A percentile compares a stretch with the other conserved stretches of the same genome.
These are phyloP conservation scores for Poecilia latipinna DNA, from an alignment of 2,113 vertebrate species.

Conservation along the genomic window DNA sequence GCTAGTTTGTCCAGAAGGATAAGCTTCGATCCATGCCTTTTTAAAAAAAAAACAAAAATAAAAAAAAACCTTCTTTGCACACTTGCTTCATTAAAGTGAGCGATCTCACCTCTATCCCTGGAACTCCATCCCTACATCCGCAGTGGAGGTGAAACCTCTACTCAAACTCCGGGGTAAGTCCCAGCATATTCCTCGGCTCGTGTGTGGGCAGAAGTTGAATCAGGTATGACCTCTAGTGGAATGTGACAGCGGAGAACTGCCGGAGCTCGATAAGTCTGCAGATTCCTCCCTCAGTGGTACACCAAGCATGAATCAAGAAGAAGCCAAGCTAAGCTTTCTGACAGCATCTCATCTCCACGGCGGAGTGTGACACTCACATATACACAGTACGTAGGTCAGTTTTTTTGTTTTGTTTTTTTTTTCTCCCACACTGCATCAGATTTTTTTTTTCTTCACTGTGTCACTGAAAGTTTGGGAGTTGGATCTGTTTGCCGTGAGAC, in stretches of 20 bases:
- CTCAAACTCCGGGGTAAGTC: conserved; percentile 17
- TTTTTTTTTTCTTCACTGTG: not conserved
- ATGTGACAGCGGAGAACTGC: conserved; percentile 43
- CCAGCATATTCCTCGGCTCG: not conserved
- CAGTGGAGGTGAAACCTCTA: not conserved
- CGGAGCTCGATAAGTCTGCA: conserved; percentile 38
- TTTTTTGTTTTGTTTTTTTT: not conserved
- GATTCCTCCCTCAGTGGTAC: conserved; percentile 14
- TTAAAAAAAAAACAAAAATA: not conserved
- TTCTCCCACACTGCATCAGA: not conserved
- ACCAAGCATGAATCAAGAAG: conserved; percentile 16
- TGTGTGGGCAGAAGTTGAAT: conserved; percentile 33
- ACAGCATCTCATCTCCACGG: conserved; percentile 21
- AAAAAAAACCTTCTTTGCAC: not conserved
- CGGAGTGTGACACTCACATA: conserved; percentile 3
- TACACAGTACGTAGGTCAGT: conserved; percentile 12
- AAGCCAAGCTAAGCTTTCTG: not conserved
- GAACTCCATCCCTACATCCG: conserved; percentile 19
- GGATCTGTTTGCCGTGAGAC: not conserved
- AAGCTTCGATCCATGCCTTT: not conserved
- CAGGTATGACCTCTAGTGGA: conserved; percentile 39
- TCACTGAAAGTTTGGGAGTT: not conserved
- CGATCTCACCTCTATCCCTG: not conserved
- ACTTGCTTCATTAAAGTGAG: conserved; percentile 5
- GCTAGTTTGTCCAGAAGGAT: not conserved